Conservation (phyloP, 1,140 invertebrate species). For the Dreissena polymorpha region DNA sequence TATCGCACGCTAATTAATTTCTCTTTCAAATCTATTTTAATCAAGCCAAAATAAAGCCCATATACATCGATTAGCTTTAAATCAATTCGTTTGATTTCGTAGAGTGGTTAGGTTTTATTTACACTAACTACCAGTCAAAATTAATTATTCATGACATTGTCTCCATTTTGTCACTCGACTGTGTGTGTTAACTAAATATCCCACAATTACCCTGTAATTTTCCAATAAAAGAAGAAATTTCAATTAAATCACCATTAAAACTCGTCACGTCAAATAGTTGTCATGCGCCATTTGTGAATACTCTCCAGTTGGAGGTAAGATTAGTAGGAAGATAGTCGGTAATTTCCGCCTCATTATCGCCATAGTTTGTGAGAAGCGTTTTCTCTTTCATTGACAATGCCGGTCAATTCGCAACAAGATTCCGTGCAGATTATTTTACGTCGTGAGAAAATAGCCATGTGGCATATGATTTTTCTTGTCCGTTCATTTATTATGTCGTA, state of each 20-base stretch:
- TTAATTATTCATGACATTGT: conserved; percentile 50
- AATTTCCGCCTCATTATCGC: conserved; percentile 56
- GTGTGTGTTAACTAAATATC: conserved; percentile 41
- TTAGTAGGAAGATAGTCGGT: conserved; percentile 44
- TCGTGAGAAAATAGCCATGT: conserved; percentile 50
- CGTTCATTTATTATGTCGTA: background rate
- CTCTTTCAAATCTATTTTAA: background rate
- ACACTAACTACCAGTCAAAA: conserved; percentile 17
- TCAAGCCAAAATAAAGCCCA: background rate
- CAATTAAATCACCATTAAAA: conserved; percentile 54
- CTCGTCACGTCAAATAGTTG: conserved; percentile 49
- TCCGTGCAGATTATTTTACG: background rate
- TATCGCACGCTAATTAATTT: background rate
- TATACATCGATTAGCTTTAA: conserved; percentile 40
- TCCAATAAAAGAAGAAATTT: conserved; percentile 50
- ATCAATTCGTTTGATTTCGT: conserved; percentile 22
- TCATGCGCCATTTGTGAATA: conserved; percentile 23
- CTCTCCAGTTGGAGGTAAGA: conserved; percentile 41
- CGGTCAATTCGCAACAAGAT: conserved; percentile 8
- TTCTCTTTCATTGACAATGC: background rate
- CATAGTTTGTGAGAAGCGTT: background rate
- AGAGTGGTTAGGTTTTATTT: conserved; percentile 1
- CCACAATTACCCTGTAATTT: conserved; percentile 52
- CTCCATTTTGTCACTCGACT: conserved; percentile 31
- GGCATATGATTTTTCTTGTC: background rate